A percentile compares a stretch with the other conserved stretches of the same genome.
These are phyloP conservation scores for Lepidochitona cinerea DNA, from an alignment of 2,888 invertebrate genomes.

Conservation along the genomic window DNA sequence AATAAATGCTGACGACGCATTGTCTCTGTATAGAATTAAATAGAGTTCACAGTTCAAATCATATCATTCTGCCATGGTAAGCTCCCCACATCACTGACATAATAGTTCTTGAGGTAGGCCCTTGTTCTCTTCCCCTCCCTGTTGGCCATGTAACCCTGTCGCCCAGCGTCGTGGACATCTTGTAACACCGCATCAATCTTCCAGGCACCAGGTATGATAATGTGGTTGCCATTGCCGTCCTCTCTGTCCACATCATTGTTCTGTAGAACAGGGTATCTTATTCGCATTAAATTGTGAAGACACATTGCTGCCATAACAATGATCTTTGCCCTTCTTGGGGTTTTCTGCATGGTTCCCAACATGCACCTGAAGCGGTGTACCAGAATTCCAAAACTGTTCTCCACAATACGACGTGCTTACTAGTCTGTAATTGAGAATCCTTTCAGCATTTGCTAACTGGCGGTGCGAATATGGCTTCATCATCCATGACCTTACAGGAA, in stretches of 20 bases:
- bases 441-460: constrained; percentile 29
- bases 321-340: no score
- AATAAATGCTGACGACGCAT: not conserved
- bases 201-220: constrained; percentile 37
- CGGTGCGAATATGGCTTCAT: constrained; percentile 40
- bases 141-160: constrained; percentile 17
- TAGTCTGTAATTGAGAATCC: constrained; percentile 42
- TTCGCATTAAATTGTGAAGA: constrained; percentile 35
- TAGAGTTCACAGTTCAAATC: constrained; percentile 16
- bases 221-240: constrained; percentile 27
- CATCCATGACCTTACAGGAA: constrained; percentile 35
- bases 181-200: constrained; percentile 15
- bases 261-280: constrained; percentile 25
- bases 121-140: constrained; percentile 16
- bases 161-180: constrained; percentile 10
- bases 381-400: constrained; percentile 44
- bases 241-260: constrained; percentile 29
- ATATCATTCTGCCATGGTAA: constrained; percentile 37
- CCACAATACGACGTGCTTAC: constrained; percentile 36
- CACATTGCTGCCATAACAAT: constrained; percentile 28
- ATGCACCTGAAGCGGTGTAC: constrained; percentile 31
- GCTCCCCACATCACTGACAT: constrained; percentile 28
- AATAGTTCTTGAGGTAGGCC: constrained; percentile 31
- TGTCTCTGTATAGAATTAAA: not conserved
- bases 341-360: constrained; percentile 33